phyloP scores from a whole-genome alignment of 2,888 invertebrate species.

The Mayetiola destructor region DNA sequence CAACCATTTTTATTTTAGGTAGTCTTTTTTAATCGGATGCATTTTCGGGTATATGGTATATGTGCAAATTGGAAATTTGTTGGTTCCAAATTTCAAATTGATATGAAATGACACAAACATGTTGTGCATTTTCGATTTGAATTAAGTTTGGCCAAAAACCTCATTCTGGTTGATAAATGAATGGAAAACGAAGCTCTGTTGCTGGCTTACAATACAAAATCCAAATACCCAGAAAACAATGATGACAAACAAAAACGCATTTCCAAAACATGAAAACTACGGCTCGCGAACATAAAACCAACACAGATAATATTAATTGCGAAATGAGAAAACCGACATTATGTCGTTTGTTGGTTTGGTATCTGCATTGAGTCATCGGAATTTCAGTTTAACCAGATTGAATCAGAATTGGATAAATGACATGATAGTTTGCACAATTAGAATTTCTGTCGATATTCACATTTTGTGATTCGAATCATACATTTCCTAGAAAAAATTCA shows the following conservation, averaged over 20 bases:
- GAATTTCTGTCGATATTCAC: no score
- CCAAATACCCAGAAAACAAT: no score
- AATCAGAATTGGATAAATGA: no score
- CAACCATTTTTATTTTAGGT: no score
- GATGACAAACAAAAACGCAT: background rate
- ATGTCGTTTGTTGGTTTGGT: no score
- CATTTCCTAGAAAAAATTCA: no score
- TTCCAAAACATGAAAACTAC: background rate
- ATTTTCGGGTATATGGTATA: background rate
- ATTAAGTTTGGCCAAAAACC: background rate
- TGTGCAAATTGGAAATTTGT: conserved; percentile 1
- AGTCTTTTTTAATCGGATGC: background rate
- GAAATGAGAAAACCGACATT: no score
- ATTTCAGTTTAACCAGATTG: no score
- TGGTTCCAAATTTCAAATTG: background rate
- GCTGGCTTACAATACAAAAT: background rate
- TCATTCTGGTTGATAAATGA: conserved; percentile 4
- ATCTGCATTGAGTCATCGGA: no score
- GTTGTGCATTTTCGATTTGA: background rate
- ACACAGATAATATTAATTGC: no score
- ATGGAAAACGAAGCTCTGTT: conserved; percentile 6
- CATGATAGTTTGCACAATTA: no score
- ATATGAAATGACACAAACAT: conserved; percentile 10
- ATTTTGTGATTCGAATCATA: no score
- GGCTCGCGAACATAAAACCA: background rate